These are phyloP conservation scores for Epizoanthus stellaris DNA, from an alignment of 92 coral and sea anemone species.

Conservation along the genomic window DNA sequence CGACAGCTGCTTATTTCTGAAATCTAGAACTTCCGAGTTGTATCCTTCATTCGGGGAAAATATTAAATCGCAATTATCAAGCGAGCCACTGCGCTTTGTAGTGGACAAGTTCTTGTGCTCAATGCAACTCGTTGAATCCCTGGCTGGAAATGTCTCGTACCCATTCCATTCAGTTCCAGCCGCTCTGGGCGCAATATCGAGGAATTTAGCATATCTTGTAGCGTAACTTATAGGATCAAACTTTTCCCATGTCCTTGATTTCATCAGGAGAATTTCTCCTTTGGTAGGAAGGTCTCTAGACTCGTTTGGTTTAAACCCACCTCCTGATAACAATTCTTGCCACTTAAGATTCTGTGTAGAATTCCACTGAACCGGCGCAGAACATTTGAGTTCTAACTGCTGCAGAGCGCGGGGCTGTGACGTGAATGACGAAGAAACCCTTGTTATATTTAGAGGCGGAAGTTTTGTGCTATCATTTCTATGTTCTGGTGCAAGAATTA, in stretches of 20 bases:
- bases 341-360: slow-evolving; percentile 6
- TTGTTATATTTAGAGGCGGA: not conserved
- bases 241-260: slow-evolving; percentile 22
- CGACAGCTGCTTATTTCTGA: too few species aligned
- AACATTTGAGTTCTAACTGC: not conserved
- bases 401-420: not conserved
- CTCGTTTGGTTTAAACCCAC: slow-evolving; percentile 32
- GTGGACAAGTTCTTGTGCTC: not conserved
- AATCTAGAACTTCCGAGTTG: not conserved
- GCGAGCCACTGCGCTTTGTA: not conserved
- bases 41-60: not conserved
- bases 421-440: not conserved
- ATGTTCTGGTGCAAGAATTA: not conserved
- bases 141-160: not conserved
- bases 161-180: not conserved
- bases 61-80: not conserved
- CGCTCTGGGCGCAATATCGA: not conserved
- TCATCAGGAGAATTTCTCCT: slow-evolving; percentile 1
- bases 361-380: not conserved
- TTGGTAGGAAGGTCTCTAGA: slow-evolving; percentile 16
- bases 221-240: not conserved
- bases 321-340: not conserved
- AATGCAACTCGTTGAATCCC: not conserved
- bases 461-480: not conserved
- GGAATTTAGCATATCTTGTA: slow-evolving; percentile 15